Conservation (phyloP, 2,888 invertebrate species). For the Andricus quercusramuli region DNA sequence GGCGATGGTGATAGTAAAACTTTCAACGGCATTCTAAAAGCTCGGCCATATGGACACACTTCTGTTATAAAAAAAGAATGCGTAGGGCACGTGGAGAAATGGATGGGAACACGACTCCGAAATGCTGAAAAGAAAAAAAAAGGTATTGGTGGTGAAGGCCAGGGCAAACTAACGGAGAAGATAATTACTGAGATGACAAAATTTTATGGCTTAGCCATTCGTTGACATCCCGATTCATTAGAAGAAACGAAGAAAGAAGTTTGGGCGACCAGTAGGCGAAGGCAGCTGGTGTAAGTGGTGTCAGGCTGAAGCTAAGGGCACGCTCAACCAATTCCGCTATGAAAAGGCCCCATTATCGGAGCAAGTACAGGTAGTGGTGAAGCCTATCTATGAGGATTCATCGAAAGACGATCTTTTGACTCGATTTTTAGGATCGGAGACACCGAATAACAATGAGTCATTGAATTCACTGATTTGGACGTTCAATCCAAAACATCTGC, state of each 20-base stretch:
- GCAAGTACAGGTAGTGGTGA: slow-evolving; percentile 43
- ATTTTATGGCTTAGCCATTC: slow-evolving; percentile 51
- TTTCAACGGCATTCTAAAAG: slow-evolving; percentile 36
- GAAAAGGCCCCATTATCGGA: slow-evolving; percentile 3
- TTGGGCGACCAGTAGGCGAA: slow-evolving; percentile 53
- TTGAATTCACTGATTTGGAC: slow-evolving; percentile 49
- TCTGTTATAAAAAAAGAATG: slow-evolving; percentile 45
- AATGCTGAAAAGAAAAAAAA: slow-evolving; percentile 48
- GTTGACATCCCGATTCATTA: slow-evolving; percentile 49
- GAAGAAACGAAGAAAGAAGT: slow-evolving; percentile 53
- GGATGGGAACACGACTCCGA: slow-evolving; percentile 46
- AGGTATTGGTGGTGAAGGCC: slow-evolving; percentile 45
- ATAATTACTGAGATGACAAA: background rate
- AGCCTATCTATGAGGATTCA: slow-evolving; percentile 48
- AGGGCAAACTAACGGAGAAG: background rate
- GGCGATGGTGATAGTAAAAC: slow-evolving; percentile 38
- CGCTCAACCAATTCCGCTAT: background rate
- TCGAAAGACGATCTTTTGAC: slow-evolving; percentile 48
- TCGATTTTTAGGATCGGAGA: slow-evolving; percentile 49
- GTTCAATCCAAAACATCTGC: slow-evolving; percentile 38
- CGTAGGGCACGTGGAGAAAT: slow-evolving; percentile 50
- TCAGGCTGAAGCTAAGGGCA: slow-evolving; percentile 30
- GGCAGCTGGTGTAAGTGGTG: slow-evolving; percentile 59
- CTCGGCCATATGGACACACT: slow-evolving; percentile 18
- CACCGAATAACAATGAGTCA: slow-evolving; percentile 52